Evolutionary conservation across 1,140 invertebrate species (phyloP).

Genomic region (Oedothorax gibbosus): DNA sequence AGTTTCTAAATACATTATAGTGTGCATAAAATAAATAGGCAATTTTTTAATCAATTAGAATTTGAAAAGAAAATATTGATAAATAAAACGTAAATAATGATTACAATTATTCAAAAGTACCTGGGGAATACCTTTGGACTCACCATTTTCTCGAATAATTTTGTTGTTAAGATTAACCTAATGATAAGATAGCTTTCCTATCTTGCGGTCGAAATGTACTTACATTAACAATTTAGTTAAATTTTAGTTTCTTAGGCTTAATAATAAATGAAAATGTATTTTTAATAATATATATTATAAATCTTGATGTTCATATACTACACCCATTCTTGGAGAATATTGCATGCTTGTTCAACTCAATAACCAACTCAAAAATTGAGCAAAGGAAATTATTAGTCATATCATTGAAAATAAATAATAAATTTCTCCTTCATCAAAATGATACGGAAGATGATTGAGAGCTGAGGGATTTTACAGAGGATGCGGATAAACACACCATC

Average conservation of each 20-base stretch:
- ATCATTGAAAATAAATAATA: slow-evolving; percentile 27
- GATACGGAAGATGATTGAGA: slow-evolving; percentile 48
- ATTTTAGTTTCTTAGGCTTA: slow-evolving; percentile 44
- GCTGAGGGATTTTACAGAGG: slow-evolving; percentile 29
- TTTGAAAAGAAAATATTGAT: no score
- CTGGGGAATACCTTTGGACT: no score
- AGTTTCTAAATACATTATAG: no score
- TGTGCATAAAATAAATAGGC: no score
- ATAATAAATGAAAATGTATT: slow-evolving; percentile 33
- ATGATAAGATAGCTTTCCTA: no score
- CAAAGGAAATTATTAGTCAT: slow-evolving; percentile 6
- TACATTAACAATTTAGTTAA: not conserved
- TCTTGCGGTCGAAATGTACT: no score
- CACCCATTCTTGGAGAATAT: not conserved
- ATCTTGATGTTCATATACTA: slow-evolving; percentile 18
- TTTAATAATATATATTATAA: slow-evolving; percentile 1
- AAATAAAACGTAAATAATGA: no score
- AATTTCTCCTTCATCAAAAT: slow-evolving; percentile 31
- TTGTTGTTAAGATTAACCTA: no score
- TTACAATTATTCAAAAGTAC: no score
- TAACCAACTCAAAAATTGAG: not conserved
- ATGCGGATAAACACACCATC: slow-evolving; percentile 58
- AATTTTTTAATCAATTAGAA: no score
- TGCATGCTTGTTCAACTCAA: not conserved
- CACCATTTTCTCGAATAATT: no score